Evolutionary conservation across 2,113 vertebrate species (phyloP).

Genomic region (Lutjanus erythropterus): DNA sequence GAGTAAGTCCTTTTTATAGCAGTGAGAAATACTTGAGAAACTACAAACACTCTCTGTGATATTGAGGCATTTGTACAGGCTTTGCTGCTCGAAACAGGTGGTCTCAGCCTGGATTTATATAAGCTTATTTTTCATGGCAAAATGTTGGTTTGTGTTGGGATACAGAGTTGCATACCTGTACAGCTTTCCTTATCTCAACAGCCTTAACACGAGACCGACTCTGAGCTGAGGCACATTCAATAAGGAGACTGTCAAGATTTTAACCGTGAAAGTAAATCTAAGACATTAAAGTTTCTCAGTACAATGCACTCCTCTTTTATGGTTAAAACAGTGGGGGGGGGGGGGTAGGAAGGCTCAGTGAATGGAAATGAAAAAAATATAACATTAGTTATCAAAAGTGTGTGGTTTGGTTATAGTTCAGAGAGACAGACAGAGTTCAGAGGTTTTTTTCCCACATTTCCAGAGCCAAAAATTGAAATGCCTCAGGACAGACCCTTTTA

Average conservation of each 20-base stretch:
- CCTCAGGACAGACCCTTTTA: too few species aligned
- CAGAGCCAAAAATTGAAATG: too few species aligned
- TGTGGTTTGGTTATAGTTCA: too few species aligned
- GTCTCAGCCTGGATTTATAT: not conserved
- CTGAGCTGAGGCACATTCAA: not conserved
- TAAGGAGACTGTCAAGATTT: not conserved
- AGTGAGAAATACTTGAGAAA: not conserved
- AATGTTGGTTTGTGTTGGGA: not conserved
- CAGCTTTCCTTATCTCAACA: not conserved
- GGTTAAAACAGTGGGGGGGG: not conserved
- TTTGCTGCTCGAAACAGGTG: not conserved
- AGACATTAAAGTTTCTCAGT: not conserved
- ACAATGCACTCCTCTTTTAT: not conserved
- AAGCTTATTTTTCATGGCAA: not conserved
- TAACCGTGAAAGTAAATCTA: not conserved
- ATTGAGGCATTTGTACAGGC: not conserved
- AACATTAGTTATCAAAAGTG: too few species aligned
- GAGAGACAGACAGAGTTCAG: too few species aligned
- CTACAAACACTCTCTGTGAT: conserved; percentile 1
- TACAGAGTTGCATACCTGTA: not conserved
- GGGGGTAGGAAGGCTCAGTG: too few species aligned
- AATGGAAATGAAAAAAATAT: too few species aligned
- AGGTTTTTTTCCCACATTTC: too few species aligned
- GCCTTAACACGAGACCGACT: not conserved
- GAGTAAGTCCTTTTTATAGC: not conserved